Evolutionary conservation across 2,113 vertebrate species (phyloP), one percentile per base, ranked within the genome.

Genomic region (Lucifuga dentata): DNA sequence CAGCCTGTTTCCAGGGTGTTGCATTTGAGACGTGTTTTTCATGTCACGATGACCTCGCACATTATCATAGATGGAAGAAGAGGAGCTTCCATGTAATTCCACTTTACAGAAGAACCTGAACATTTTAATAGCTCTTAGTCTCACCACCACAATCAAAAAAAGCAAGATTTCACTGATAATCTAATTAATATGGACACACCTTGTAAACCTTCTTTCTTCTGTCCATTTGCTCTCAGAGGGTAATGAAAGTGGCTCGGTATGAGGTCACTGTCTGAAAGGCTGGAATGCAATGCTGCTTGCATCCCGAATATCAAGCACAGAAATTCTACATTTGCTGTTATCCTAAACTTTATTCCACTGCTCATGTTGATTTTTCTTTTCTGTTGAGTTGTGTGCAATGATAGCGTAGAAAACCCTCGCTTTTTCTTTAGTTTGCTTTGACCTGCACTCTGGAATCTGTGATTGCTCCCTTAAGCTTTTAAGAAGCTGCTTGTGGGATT

Each of bases 341-440:
- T 53, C 20, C 8, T 52, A 64, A 52, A 61, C 49, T 23, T 26
- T 6, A 39, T 74, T 58, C 69, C 51, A 59, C 23, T 40, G 36
- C 16, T 53, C 39, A 5, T 70, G 61, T 79, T 23, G 78, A 80
- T 82, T n/a, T n/a, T n/a, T n/a, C 19, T 20, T 41, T 43, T 65
- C 45, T 57, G 11, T 67, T 66, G 44, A 73, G 38, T 45, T 33
- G 73, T 56, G 55, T 63, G 67, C 46, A 35, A 19, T 11, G 24
- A 48, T 39, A 48, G 41, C 60, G 16, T 26, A 4, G 38, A 72
- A 63, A 52, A 48, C 38, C 15, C 67, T 63, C 46, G n/a, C 19
- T 19, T 60, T 81, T 62, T 53, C 48, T 51, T 85, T 70, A 49
- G 46, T 68, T 64, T 70, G 56, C 57, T 64, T 50, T 53, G 48